Base-by-base conservation (phyloP, 2,113 vertebrate species). In the Periophthalmus modestus region DNA sequence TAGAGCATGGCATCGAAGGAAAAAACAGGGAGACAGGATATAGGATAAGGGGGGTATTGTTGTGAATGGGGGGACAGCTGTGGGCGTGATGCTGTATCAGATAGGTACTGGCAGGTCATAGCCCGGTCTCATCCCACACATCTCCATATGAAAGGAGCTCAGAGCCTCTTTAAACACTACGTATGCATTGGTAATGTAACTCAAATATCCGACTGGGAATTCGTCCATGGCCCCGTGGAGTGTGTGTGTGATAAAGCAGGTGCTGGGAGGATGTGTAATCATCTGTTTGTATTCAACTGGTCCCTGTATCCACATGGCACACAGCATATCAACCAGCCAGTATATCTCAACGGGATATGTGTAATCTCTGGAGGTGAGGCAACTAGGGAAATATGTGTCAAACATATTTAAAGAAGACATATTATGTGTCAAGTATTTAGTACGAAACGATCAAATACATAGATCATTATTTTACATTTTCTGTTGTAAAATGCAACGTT, bases 111-210 rank as follows among this genome's bases (percentile, higher is more conserved):
- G 71, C 79, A 88, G 87, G 87, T 83, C 48, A 4, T 79, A 77
- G 76, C 81, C 77, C 52, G 43, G 63, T 66, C 58, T 71, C 63
- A 11, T 82, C 69, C 80, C 66, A 72, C 15, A 24, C 82, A 92
- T 92, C 86, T 91, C 89, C 90, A 91, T 92, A 91, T 91, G 87
- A 92, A 92, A 90, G 77, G 83, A 86, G 74, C 85, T 78, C 78
- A 69, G 88, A 75, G 84, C 84, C 74, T 66, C 77, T 84, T 71
- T 82, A 83, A 90, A 86, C 89, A 88, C 86, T 72, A 79, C 16
- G 21, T 81, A 86, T 89, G 89, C 90, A 91, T 92, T 85, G 65
- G 43, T 87, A 91, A 91, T 90, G 79, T 73, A 77, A 80, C 79
- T 85, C 88, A 89, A 86, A 90, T 83, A 85, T 33, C 61, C 74